These are phyloP conservation scores for Etheostoma nigrum DNA, from an alignment of 2,797 vertebrate genomes.

Conservation along the genomic window DNA sequence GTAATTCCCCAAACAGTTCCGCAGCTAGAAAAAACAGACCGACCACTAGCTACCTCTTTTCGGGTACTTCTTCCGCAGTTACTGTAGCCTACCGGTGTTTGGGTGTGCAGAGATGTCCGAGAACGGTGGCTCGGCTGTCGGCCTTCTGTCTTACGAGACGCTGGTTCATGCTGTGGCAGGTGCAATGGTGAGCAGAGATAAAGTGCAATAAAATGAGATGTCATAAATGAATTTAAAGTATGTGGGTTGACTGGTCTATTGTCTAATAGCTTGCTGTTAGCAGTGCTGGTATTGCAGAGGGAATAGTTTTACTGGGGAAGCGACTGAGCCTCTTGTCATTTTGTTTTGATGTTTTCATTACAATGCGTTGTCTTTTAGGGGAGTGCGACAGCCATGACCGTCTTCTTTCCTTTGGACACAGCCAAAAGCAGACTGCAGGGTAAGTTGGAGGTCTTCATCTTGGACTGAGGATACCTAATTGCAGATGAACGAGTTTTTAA, in stretches of 20 bases:
- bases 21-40: not conserved
- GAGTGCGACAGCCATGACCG: slow-evolving; percentile 86
- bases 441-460: slow-evolving; percentile 66
- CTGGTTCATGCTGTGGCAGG: slow-evolving; percentile 88
- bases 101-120: slow-evolving; percentile 73
- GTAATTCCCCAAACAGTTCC: not conserved
- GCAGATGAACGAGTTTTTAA: not conserved
- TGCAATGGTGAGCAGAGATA: slow-evolving; percentile 79
- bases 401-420: slow-evolving; percentile 88
- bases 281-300: not conserved
- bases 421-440: slow-evolving; percentile 88
- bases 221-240: not conserved
- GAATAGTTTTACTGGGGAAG: not conserved
- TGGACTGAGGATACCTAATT: slow-evolving; percentile 36
- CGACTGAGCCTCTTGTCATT: not conserved
- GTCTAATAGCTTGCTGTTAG: not conserved
- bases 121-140: slow-evolving; percentile 59
- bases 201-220: not conserved
- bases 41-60: not conserved
- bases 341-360: not conserved
- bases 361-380: slow-evolving; percentile 72
- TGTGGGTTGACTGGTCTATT: not conserved
- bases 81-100: slow-evolving; percentile 16
- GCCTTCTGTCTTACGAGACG: slow-evolving; percentile 86
- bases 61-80: not conserved